Base-by-base conservation (phyloP, 2,888 invertebrate species). In the Beris morrisii region DNA sequence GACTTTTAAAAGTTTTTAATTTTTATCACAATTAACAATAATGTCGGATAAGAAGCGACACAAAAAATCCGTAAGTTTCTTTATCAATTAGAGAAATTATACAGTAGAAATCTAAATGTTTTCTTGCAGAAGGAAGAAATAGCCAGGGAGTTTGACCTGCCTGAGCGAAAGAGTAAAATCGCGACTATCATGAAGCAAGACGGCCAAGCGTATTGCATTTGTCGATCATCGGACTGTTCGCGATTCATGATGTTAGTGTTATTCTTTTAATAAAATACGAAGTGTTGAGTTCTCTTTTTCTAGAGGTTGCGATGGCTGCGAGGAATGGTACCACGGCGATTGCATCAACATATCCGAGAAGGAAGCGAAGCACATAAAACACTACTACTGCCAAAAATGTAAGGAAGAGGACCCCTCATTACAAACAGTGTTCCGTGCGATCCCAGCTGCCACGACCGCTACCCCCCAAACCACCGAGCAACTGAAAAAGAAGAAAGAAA, bases 241-340 rank as follows among this genome's bases (percentile, higher is more conserved):
- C 85, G 96, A 57, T 97, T 97, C 81, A 97, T 97, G 97, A 97
- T 97, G 92, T 93, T 81, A 84, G 87, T 81, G 67, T 61, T 9
- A 45, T 12, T 22, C 22, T 9, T 44, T 30, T 45, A 12, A 22
- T 53, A n/a, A 11, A 31, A 12, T 6, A 2, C 38, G 28, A 28
- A 13, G n/a, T 12, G 1, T 4, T 11, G 5, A 13, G 5, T 5
- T 46, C 12, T 46, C 46, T 12, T 65, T 70, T 82, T 77, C 4
- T 75, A 93, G 93, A 79, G 95, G 93, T 45, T 98, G 98, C 81
- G 98, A 98, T 79, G 87, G 92, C 12, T 98, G 98, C 78, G 95
- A 97, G 79, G 97, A 97, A 81, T 98, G 98, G 97, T 98, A 95
- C 77, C 98, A 98, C 76, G 97, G 97, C 1, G 95, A 97, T 76